Percentiles rank a stretch among this genome's conserved stretches.
Evolutionary conservation across 1,140 invertebrate species (phyloP).

Genomic region (Drosophila persimilis): DNA sequence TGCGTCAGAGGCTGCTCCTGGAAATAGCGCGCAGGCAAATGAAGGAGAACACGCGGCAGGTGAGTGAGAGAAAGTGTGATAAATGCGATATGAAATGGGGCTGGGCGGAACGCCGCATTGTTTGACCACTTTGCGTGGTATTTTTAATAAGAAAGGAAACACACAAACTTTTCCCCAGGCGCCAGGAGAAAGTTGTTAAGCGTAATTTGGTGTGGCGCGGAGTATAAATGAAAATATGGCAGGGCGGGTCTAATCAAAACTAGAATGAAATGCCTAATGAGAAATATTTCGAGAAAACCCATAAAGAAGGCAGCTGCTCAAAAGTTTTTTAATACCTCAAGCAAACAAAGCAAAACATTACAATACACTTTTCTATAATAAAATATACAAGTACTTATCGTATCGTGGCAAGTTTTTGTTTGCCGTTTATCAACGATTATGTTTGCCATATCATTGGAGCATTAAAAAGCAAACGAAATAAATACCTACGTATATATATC

Average conservation of each 20-base stretch:
- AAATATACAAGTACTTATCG: not conserved
- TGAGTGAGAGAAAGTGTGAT: conserved; percentile 39
- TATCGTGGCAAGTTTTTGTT: not conserved
- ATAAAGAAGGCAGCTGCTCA: conserved; percentile 29
- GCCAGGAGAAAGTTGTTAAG: conserved; percentile 45
- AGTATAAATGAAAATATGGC: conserved; percentile 42
- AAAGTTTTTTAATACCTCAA: conserved; percentile 62
- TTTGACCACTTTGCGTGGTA: conserved; percentile 50
- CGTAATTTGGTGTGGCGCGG: conserved; percentile 38
- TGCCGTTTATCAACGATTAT: too few relatives aligned
- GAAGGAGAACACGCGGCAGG: conserved; percentile 86
- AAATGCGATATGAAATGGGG: not conserved
- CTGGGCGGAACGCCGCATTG: not conserved
- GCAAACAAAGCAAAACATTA: conserved; percentile 10
- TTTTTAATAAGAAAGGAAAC: conserved; percentile 73
- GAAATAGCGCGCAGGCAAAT: conserved; percentile 90
- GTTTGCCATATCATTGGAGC: too few relatives aligned
- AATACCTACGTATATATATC: conserved; percentile 5
- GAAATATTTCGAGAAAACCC: conserved; percentile 48
- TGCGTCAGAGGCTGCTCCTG: conserved; percentile 88
- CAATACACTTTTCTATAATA: conserved; percentile 1
- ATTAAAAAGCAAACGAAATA: too few relatives aligned
- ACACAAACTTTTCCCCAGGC: conserved; percentile 30
- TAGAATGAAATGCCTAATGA: conserved; percentile 57
- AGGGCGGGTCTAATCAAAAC: conserved; percentile 57